Conservation (phyloP, 2,888 invertebrate species). For the Cryptosula pallasiana region DNA sequence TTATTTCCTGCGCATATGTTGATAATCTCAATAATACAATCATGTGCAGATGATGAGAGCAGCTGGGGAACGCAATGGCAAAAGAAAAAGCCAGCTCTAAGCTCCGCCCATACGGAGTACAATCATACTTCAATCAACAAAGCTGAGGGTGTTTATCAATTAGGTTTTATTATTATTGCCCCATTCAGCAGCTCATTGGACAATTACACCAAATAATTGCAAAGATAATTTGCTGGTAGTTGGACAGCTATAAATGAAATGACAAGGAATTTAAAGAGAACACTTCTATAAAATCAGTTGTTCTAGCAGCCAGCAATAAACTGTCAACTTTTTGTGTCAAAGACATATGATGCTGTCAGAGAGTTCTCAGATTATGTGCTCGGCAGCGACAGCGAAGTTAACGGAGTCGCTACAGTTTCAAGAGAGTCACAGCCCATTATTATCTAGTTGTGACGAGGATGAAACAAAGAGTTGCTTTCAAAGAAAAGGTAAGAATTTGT, state of each 20-base stretch:
- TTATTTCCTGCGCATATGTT: too few relatives aligned
- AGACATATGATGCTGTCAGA: constrained; percentile 17
- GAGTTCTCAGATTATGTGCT: neutral
- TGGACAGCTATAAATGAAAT: too few relatives aligned
- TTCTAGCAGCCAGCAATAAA: too few relatives aligned
- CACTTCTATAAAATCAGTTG: neutral
- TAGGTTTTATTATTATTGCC: neutral
- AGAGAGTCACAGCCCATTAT: neutral
- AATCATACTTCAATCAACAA: too few relatives aligned
- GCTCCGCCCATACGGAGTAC: neutral
- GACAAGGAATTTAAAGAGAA: too few relatives aligned
- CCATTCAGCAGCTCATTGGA: neutral
- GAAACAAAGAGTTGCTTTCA: constrained; percentile 11
- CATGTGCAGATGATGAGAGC: too few relatives aligned
- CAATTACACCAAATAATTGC: neutral
- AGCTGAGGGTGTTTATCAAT: too few relatives aligned
- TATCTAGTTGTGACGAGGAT: constrained; percentile 12
- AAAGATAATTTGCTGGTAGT: too few relatives aligned
- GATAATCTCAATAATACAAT: too few relatives aligned
- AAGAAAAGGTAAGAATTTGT: neutral
- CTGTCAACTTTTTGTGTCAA: too few relatives aligned
- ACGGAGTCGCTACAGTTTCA: neutral
- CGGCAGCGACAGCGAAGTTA: neutral
- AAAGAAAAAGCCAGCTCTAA: too few relatives aligned
- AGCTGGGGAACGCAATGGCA: too few relatives aligned